Base-by-base conservation (phyloP, 30 jellyfish, hydroid and myxozoan genomes). In the Mastigias papua region DNA sequence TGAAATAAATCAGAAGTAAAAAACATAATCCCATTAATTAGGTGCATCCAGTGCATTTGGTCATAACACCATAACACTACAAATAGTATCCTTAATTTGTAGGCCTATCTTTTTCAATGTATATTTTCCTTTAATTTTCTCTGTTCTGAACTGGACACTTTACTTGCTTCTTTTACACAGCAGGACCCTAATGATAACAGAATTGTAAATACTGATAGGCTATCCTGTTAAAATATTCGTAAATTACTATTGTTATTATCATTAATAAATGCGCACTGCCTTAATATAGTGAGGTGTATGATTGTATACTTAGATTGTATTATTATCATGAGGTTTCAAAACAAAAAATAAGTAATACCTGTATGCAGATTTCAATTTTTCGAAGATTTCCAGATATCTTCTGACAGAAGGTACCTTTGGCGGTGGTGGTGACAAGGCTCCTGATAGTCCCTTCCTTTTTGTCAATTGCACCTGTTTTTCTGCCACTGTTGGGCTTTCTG, bases 401-500 rank as follows among this genome's bases (percentile, higher is more conserved):
- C 33, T 81, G 28, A 82, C 71, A 32, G 48, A 20, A 11, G 97
- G 97, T 1, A 72, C 67, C 76, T 80, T 77, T 5, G 90, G 92
- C 2, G 92, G 87, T 33, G 82, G 84, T 0, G 96, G 74, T 31
- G 84, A 76, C 64, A 87, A 63, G 0, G 84, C 96, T 13, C 96
- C 86, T 17, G 96, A 80, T 1, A 88, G 35, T 21, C 86, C 61
- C 58, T 70, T 87, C 64, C 96, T 49, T 49, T 70, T 78, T 1
- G 91, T 83, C 60, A 91, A 73, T 48, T 91, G 97, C 8, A 73
- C 28, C 78, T 91, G 95, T 29, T 79, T 91, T 54, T 91, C 97
- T 48, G 91, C 62, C 10, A 91, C 97, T 6, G 97, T 91, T 37
- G 90, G 95, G 61, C 97, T 85, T 63, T 91, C 97, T 22, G 97